Base-by-base conservation (phyloP, 2,797 vertebrate genomes). In the Cossypha caffra region DNA sequence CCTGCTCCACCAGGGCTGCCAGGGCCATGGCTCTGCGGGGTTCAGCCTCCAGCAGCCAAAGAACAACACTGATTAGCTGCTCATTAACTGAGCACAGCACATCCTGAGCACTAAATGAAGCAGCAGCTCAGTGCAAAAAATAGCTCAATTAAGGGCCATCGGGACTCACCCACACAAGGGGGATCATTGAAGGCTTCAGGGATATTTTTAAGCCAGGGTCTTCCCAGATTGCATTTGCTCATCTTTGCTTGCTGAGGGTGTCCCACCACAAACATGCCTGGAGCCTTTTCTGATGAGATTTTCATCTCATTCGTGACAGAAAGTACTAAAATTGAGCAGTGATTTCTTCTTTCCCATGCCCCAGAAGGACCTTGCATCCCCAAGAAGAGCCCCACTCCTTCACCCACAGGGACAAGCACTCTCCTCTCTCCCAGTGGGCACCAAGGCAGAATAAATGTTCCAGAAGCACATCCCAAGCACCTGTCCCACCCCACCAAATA, bases 11-110 rank as follows among this genome's bases (percentile, higher is more conserved):
- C 48, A n/a, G 71, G 54, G 62, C 75, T 75, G 35, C 71, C 77
- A 51, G 83, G 73, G 75, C 83, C 73, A 26, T 68, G 0, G 66
- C 61, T 62, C 88, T n/a, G 77, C 7, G 1, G 77, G 77, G 51
- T 25, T 95, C 33, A 9, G 62, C 93, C 73, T 33, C 1, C 3
- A 86, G 81, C 88, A 93, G 85, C 63, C 81, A 37, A 51, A 80
- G 86, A 91, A 62, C 82, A 87, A 31, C 63, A 5, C 71, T 92
- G 95, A 96, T 96, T 91, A 96, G 85, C 89, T 89, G 94, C 95
- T 94, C 94, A 80, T 95, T 96, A 95, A 69, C 72, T 15, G 89
- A 95, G 86, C 81, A 73, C 2, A 3, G 91, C 87, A 92, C 95
- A 94, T 93, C 88, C 86, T 92, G 83, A 93, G 77, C 57, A 29